Evolutionary conservation across 2,113 vertebrate species (phyloP).

Genomic region (Sturnus vulgaris): DNA sequence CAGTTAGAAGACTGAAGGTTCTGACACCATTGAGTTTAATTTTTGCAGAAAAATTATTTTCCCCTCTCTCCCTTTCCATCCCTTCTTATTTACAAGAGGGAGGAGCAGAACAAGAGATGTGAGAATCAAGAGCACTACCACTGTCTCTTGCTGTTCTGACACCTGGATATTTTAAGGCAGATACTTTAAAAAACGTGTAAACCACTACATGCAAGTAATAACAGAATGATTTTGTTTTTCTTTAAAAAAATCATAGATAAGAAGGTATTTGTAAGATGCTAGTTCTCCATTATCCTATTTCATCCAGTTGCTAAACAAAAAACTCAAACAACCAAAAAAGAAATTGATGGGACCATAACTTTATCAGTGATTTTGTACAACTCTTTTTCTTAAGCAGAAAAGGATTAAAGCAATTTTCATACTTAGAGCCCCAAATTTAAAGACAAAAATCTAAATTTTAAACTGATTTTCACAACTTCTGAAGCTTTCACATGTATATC

Average conservation of each 20-base stretch:
- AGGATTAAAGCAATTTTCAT: background rate
- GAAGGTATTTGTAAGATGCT: background rate
- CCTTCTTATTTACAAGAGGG: background rate
- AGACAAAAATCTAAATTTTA: background rate
- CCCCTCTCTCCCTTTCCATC: accelerated
- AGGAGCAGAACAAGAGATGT: background rate
- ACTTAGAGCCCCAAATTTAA: background rate
- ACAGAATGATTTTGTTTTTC: background rate
- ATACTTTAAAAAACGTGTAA: background rate
- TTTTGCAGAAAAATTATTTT: background rate
- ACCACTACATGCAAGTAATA: background rate
- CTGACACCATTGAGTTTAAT: background rate
- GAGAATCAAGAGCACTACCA: background rate
- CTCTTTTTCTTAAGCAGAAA: background rate
- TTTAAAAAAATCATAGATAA: background rate
- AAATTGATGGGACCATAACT: background rate
- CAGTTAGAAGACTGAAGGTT: background rate
- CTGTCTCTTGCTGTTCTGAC: background rate
- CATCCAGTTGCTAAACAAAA: background rate
- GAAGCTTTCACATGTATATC: accelerated
- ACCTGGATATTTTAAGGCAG: background rate
- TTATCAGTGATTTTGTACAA: background rate
- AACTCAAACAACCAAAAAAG: background rate
- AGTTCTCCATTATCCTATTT: background rate
- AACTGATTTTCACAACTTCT: background rate